phyloP scores from a whole-genome alignment of 2,888 invertebrate genomes.

The Drosophila mimica region DNA sequence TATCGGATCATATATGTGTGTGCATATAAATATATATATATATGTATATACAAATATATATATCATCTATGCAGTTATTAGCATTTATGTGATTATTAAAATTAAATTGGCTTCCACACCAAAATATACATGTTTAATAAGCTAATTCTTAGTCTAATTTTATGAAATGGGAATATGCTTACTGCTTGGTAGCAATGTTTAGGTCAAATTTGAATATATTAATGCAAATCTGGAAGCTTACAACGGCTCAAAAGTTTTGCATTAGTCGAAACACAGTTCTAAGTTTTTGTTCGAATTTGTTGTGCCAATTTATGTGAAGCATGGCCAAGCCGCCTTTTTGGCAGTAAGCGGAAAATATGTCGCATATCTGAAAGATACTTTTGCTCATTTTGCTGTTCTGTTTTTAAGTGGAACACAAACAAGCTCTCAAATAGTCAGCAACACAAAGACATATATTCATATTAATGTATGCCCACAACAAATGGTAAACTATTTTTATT shows the following conservation, averaged over 20 bases:
- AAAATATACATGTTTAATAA: constrained; percentile 50
- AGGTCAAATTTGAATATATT: constrained; percentile 32
- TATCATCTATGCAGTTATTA: constrained; percentile 6
- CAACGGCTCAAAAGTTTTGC: constrained; percentile 26
- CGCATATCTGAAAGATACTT: constrained; percentile 62
- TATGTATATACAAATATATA: neutral
- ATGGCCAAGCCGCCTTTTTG: constrained; percentile 29
- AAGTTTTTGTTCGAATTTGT: constrained; percentile 3
- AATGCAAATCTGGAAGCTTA: constrained; percentile 57
- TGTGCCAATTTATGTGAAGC: constrained; percentile 42
- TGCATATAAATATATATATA: no score
- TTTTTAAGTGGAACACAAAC: constrained; percentile 76
- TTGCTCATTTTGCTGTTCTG: constrained; percentile 63
- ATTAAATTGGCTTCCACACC: constrained; percentile 47
- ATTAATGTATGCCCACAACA: constrained; percentile 21
- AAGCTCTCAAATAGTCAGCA: constrained; percentile 69
- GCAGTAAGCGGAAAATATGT: constrained; percentile 53
- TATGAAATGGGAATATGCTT: constrained; percentile 50
- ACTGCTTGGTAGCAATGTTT: constrained; percentile 19
- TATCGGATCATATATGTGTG: neutral
- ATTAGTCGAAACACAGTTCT: constrained; percentile 58
- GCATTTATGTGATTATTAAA: neutral
- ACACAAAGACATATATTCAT: constrained; percentile 31
- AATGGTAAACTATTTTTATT: constrained; percentile 72
- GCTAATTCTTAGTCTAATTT: constrained; percentile 49